Evolutionary conservation across 2,113 vertebrate genomes (phyloP), one percentile per base, ranked within the genome.

Genomic region (Hydropotes inermis): DNA sequence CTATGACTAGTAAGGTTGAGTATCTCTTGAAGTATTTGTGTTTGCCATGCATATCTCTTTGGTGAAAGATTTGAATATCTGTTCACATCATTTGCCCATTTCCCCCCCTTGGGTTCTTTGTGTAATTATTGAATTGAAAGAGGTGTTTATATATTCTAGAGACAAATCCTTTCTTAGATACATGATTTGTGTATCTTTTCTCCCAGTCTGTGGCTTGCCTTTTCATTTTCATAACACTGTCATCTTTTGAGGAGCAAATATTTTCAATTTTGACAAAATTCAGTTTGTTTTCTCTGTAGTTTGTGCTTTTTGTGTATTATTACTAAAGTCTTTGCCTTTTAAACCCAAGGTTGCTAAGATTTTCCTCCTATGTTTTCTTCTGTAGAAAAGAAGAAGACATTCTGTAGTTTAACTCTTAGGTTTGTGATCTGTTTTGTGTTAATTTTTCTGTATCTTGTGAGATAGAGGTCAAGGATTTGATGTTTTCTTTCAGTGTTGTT

Each of bases 241-340:
- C 19, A 39, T 25, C 15, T 85, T 95, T 84, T 85, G 57, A 97
- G 43, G 54, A 88, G 45, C 28, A 36, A 39, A 70, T 21, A 19
- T 36, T 89, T 96, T 96, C 45, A 82, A 21, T 47, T 92, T 92
- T 94, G 52, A 43, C 55, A 36, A 94, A 94, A 55, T 70, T 61
- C 47, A 78, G 2, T 64, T 84, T 83, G 21, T 84, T 92, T 92
- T 88, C 89, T 91, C 39, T 84, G 7, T 43, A n/a, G 23, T 97
- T 85, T 89, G 16, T 97, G 27, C 79, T 81, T 95, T 92, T 95
- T 85, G 36, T 94, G 39, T 57, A 15, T 58, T 52, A 25, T 89
- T 85, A 89, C 78, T 78, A 39, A 64, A 60, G 28, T 81, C n/a
- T 89, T 97, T 87, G 81, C 43, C 57, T 55, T 83, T 83, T 83